phyloP scores from a whole-genome alignment of 2,113 vertebrate species.

The Benitochromis conjunctus region DNA sequence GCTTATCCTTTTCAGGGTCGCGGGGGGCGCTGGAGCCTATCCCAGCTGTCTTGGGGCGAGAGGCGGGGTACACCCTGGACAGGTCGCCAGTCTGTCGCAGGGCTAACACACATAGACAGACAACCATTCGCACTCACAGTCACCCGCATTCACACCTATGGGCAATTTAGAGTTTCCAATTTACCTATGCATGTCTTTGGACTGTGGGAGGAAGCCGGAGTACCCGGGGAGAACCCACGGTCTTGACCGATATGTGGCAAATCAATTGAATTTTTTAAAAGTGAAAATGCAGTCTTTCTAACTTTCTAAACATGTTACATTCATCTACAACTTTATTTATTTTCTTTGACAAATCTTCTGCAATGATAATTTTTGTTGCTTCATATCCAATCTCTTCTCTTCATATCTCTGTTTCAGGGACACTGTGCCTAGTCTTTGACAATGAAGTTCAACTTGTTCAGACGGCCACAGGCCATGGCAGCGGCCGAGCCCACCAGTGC shows the following conservation, averaged over 20 bases:
- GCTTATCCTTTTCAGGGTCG: too few relatives aligned
- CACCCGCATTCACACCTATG: too few relatives aligned
- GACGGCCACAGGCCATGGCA: constrained; percentile 72
- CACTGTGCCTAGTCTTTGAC: constrained; percentile 50
- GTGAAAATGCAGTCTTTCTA: not conserved
- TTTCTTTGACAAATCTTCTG: not conserved
- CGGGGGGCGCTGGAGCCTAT: too few relatives aligned
- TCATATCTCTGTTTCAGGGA: constrained; percentile 49
- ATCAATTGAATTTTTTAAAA: not conserved
- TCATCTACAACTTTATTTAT: not conserved
- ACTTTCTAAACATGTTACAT: not conserved
- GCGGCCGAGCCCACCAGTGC: constrained; percentile 66
- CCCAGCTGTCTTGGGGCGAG: too few relatives aligned
- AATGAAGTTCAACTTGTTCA: constrained; percentile 90
- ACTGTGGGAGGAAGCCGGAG: too few relatives aligned
- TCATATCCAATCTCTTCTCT: not conserved
- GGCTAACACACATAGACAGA: too few relatives aligned
- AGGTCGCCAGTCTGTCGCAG: too few relatives aligned
- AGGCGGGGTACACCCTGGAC: too few relatives aligned
- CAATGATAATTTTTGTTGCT: not conserved
- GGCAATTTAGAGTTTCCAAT: too few relatives aligned
- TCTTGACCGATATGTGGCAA: not conserved
- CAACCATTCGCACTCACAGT: too few relatives aligned
- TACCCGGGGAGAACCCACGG: too few relatives aligned
- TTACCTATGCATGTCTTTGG: too few relatives aligned